Evolutionary conservation across 2,888 invertebrate genomes (phyloP).

Genomic region (Trachelus troglodyta): DNA sequence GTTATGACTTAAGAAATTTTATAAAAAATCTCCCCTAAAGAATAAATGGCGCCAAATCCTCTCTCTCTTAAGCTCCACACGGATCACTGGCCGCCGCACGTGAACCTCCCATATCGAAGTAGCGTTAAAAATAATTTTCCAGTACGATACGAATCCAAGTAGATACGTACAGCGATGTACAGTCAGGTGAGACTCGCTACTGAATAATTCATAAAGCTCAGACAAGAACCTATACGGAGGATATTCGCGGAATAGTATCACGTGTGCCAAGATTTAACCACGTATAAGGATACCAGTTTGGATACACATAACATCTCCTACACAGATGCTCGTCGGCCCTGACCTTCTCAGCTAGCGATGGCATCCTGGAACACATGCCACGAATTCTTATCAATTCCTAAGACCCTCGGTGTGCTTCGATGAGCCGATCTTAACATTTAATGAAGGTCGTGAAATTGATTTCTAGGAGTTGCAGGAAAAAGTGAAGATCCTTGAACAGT

Average conservation of each 20-base stretch:
- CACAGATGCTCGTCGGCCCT: neutral
- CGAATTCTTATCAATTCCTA: neutral
- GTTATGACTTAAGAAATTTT: neutral
- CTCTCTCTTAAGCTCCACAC: too few species aligned
- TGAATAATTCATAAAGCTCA: neutral
- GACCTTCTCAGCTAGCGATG: neutral
- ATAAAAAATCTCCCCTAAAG: neutral
- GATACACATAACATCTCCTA: neutral
- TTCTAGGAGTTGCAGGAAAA: slow-evolving; percentile 19
- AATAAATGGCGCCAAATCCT: neutral
- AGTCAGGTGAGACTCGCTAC: neutral
- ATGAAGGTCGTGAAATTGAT: neutral
- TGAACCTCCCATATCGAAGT: too few species aligned
- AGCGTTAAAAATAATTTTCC: too few species aligned
- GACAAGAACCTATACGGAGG: neutral
- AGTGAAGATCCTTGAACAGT: slow-evolving; percentile 33
- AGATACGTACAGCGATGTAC: neutral
- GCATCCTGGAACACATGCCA: neutral
- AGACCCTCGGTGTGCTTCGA: neutral
- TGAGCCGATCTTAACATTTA: neutral
- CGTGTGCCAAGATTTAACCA: neutral
- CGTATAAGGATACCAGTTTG: neutral
- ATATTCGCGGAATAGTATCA: neutral
- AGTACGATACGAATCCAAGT: neutral
- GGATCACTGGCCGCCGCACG: too few species aligned